Evolutionary conservation across 2,113 vertebrate species (phyloP), one percentile per base, ranked within the genome.

Genomic region (Hippocampus barbouri): DNA sequence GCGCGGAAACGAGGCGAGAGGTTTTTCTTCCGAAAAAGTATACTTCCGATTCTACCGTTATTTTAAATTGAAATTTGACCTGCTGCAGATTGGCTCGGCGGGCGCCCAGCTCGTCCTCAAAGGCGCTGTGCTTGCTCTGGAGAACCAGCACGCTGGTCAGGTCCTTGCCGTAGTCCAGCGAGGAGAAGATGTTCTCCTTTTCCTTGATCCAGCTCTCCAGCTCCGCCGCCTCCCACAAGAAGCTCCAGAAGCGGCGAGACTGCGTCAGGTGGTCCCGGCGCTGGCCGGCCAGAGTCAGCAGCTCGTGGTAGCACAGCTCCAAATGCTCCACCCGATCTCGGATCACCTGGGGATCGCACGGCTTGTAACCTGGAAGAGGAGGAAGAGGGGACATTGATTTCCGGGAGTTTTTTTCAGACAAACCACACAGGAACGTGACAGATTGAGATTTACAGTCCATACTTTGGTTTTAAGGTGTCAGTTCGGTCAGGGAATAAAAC

Each of bases 131-230:
- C 15, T 97, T 97, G 82, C 94, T 95, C 83, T 95, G 96, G 38
- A 99, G 89, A 64, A 96, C 89, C 79, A 95, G 88, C 69, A 97
- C 95, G 0, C 94, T 94, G 1, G 94, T 97, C 79, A 98, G 91
- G 87, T 98, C 97, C 86, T 95, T 98, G 77, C 97, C 96, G 0
- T 95, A 96, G 76, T 98, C 97, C 81, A 97, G 76, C 10, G 95
- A 93, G 27, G 95, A 97, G 86, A 96, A 97, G 64, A 98, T 93
- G 66, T 98, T 94, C 78, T 99, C 97, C 86, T 97, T 97, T 83
- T 99, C 97, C 70, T 94, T 94, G 77, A 98, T 95, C 97, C 97
- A 99, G 84, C 94, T 93, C 82, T 98, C 96, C 0, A 95, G 89
- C 84, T 98, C 96, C 0, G 94, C 92, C 90, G 93, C 92, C 88